phyloP scores from a whole-genome alignment of 2,797 vertebrate genomes.

The Myotis vivesi region DNA sequence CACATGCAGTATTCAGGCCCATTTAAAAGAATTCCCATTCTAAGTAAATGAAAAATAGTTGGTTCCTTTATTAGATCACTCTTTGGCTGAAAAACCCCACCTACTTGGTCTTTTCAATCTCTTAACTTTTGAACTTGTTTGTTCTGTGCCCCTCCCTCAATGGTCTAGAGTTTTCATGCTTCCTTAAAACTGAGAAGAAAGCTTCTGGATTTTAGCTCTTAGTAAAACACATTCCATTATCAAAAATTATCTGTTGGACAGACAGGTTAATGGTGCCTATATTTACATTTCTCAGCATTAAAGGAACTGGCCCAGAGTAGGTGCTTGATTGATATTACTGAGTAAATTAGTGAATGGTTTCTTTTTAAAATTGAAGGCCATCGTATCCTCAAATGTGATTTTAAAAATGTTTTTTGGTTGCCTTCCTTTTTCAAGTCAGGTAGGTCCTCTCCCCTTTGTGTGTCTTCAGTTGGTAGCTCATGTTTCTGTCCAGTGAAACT shows the following conservation, averaged over 20 bases:
- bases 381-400: background rate
- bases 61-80: background rate
- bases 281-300: background rate
- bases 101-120: conserved; percentile 21
- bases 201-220: background rate
- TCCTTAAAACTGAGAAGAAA: background rate
- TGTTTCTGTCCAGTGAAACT: background rate
- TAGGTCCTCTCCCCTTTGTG: background rate
- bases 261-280: background rate
- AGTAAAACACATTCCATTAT: background rate
- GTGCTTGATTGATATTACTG: background rate
- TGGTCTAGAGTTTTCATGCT: background rate
- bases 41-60: conserved; percentile 35
- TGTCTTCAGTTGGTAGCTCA: background rate
- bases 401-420: background rate
- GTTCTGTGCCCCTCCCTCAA: background rate
- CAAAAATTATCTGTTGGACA: background rate
- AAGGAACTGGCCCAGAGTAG: background rate
- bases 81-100: background rate
- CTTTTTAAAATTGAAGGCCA: background rate
- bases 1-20: background rate
- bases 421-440: background rate
- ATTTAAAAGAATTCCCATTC: background rate
- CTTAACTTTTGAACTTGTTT: background rate
- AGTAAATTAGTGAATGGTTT: background rate